phyloP scores from a whole-genome alignment of 1,140 invertebrate genomes.

The Drosophila tristis region DNA sequence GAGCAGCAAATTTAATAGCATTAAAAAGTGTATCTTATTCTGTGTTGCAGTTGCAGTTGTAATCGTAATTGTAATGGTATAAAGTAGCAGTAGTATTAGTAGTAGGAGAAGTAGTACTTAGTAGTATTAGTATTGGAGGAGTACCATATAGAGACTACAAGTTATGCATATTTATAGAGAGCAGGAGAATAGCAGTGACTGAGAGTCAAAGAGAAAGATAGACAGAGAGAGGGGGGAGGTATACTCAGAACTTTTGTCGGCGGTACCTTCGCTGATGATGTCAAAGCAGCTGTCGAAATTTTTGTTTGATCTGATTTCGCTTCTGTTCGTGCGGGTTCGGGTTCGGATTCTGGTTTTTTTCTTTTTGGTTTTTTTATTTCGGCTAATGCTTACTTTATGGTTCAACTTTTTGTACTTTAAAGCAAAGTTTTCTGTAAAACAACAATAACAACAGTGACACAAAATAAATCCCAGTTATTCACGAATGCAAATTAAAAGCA shows the following conservation, averaged over 20 bases:
- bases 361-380: conserved; percentile 32
- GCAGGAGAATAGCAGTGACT: conserved; percentile 29
- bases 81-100: conserved; percentile 42
- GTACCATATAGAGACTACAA: conserved; percentile 17
- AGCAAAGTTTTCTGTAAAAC: conserved; percentile 81
- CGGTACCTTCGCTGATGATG: conserved; percentile 71
- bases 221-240: conserved; percentile 45
- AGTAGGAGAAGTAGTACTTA: conserved; percentile 19
- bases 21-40: conserved; percentile 32
- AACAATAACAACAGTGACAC: conserved; percentile 77
- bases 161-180: conserved; percentile 29
- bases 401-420: conserved; percentile 76
- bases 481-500: conserved; percentile 17
- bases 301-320: conserved; percentile 9
- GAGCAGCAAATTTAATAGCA: conserved; percentile 47
- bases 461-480: conserved; percentile 71
- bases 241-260: conserved; percentile 50
- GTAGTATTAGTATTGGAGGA: conserved; percentile 29
- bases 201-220: conserved; percentile 48
- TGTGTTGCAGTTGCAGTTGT: conserved; percentile 44
- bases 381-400: conserved; percentile 24
- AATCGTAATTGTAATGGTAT: not conserved
- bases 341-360: conserved; percentile 25
- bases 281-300: conserved; percentile 31
- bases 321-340: conserved; percentile 23